Conservation (phyloP, 1,140 invertebrate genomes). For the Spodoptera litura region DNA sequence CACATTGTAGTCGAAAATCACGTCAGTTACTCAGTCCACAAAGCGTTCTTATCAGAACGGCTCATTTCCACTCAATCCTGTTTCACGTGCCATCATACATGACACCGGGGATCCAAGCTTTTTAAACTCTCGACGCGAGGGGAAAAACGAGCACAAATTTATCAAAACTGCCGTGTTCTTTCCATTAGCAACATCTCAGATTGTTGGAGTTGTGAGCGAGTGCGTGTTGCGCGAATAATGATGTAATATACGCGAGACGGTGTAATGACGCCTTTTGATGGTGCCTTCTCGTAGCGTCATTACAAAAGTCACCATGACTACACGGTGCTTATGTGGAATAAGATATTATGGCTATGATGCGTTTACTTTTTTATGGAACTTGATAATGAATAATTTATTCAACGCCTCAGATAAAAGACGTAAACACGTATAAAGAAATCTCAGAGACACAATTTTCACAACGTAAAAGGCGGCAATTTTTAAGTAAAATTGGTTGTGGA, state of each 20-base stretch:
- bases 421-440: constrained; percentile 28
- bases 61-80: constrained; percentile 76
- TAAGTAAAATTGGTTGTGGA: constrained; percentile 11
- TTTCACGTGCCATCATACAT: constrained; percentile 63
- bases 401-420: constrained; percentile 29
- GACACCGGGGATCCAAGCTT: constrained; percentile 54
- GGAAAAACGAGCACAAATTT: constrained; percentile 64
- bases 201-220: constrained; percentile 70
- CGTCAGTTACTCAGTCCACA: constrained; percentile 48
- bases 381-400: constrained; percentile 33
- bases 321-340: constrained; percentile 66
- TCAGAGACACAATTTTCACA: constrained; percentile 18
- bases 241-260: constrained; percentile 74
- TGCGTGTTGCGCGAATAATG: constrained; percentile 74
- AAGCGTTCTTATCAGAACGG: constrained; percentile 67
- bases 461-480: constrained; percentile 12
- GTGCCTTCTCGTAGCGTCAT: constrained; percentile 65
- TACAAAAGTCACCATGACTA: constrained; percentile 80
- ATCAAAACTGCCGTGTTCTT: constrained; percentile 78
- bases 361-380: constrained; percentile 58
- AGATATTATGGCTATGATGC: constrained; percentile 64
- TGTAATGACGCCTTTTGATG: constrained; percentile 80
- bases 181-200: constrained; percentile 81
- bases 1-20: constrained; percentile 21
- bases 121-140: constrained; percentile 63